Conservation (phyloP, 2,113 vertebrate genomes). For the Thamnophis sirtalis region DNA sequence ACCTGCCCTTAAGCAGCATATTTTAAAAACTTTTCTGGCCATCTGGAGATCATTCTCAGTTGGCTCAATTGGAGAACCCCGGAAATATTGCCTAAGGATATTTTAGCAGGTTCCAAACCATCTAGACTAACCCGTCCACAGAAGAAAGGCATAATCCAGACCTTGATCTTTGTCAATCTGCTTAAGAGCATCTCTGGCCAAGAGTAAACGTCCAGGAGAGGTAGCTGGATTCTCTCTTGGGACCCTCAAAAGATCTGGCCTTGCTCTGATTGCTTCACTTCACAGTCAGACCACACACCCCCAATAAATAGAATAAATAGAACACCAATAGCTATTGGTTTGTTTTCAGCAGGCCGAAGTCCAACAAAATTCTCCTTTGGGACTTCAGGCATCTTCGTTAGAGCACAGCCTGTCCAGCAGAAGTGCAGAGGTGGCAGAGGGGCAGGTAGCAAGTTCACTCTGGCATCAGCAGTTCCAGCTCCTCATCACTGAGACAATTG, state of each 20-base stretch:
- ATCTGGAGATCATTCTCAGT: neutral
- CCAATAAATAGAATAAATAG: conserved; percentile 23
- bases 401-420: too few species aligned
- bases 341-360: neutral
- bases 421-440: too few species aligned
- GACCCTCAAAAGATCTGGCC: accelerated
- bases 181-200: neutral
- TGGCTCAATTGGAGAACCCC: neutral
- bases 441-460: conserved; percentile 56
- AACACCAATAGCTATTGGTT: neutral
- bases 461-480: conserved; percentile 81
- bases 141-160: neutral
- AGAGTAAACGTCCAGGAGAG: neutral
- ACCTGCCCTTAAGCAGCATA: neutral
- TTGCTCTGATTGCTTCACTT: neutral
- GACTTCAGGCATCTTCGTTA: neutral
- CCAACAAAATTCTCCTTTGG: neutral
- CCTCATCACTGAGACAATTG: conserved; percentile 81
- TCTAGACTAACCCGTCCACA: neutral
- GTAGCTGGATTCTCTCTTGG: accelerated
- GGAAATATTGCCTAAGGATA: neutral
- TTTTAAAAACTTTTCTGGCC: neutral
- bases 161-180: neutral
- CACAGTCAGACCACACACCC: conserved; percentile 4
- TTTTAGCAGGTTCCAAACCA: neutral